phyloP scores from a whole-genome alignment of 2,888 invertebrate species.

The Papilio demoleus region DNA sequence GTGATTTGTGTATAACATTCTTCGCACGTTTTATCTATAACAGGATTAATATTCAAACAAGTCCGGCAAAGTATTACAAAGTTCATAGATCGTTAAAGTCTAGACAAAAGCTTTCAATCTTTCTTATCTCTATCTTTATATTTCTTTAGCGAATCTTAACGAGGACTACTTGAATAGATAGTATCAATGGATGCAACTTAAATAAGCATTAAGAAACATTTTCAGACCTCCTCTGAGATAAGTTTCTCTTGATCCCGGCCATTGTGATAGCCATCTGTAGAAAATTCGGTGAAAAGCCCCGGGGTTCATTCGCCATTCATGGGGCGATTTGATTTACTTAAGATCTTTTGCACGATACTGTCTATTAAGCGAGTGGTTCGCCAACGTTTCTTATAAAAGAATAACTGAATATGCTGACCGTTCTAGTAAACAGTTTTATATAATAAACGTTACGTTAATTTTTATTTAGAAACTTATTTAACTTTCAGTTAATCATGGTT shows the following conservation, averaged over 20 bases:
- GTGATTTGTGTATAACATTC: neutral
- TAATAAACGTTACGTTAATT: no score
- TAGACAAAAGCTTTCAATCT: conserved; percentile 49
- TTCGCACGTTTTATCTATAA: conserved; percentile 5
- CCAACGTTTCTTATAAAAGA: conserved; percentile 65
- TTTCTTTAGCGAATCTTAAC: conserved; percentile 30
- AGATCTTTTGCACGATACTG: conserved; percentile 73
- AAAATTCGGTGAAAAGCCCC: conserved; percentile 77
- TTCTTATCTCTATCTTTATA: conserved; percentile 37
- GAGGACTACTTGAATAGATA: conserved; percentile 52
- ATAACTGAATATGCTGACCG: conserved; percentile 56
- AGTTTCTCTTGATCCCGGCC: conserved; percentile 77
- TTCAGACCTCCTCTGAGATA: conserved; percentile 73
- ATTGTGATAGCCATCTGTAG: conserved; percentile 81
- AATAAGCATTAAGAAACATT: conserved; percentile 81
- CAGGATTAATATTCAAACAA: conserved; percentile 17
- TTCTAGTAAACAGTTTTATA: neutral
- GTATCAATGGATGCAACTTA: conserved; percentile 75
- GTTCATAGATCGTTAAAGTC: conserved; percentile 52
- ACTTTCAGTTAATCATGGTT: neutral
- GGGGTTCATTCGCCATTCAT: conserved; percentile 80
- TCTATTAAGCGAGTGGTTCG: conserved; percentile 77
- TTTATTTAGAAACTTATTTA: no score
- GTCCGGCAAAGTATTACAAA: conserved; percentile 29
- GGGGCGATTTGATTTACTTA: conserved; percentile 83